These are phyloP conservation scores for Lordiphosa mommai DNA, from an alignment of 1,140 invertebrate genomes.

Conservation along the genomic window DNA sequence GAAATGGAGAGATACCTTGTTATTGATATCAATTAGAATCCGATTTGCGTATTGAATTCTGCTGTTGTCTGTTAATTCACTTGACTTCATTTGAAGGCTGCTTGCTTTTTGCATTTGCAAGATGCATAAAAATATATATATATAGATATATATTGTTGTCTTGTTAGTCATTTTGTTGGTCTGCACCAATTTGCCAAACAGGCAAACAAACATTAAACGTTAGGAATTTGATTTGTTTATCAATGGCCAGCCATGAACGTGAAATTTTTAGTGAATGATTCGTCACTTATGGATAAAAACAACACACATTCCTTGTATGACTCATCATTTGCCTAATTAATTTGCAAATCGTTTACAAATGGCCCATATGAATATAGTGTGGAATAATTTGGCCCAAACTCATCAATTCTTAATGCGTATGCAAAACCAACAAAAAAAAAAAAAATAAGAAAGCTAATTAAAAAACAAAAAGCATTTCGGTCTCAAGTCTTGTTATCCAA, in stretches of 20 bases:
- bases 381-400: neutral
- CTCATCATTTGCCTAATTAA: neutral
- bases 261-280: slow-evolving; percentile 3
- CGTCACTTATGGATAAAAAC: neutral
- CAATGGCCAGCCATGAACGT: slow-evolving; percentile 1
- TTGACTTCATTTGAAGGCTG: slow-evolving; percentile 36
- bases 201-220: neutral
- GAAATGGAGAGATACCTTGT: slow-evolving; percentile 26
- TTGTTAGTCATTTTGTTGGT: too few species aligned
- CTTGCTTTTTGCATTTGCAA: slow-evolving; percentile 50
- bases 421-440: slow-evolving; percentile 20
- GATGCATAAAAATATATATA: neutral
- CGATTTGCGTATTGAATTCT: slow-evolving; percentile 11
- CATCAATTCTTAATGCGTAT: slow-evolving; percentile 9
- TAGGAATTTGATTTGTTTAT: slow-evolving; percentile 4
- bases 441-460: slow-evolving; percentile 43
- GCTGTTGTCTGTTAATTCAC: slow-evolving; percentile 49
- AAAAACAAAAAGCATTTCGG: slow-evolving; percentile 18
- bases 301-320: neutral
- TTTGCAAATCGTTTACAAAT: slow-evolving; percentile 2
- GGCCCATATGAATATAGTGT: neutral
- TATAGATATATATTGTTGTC: too few species aligned
- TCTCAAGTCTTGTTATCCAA: neutral
- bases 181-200: too few species aligned
- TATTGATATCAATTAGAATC: slow-evolving; percentile 10